phyloP scores from a whole-genome alignment of 1,140 invertebrate species.

The Onthophagus taurus region DNA sequence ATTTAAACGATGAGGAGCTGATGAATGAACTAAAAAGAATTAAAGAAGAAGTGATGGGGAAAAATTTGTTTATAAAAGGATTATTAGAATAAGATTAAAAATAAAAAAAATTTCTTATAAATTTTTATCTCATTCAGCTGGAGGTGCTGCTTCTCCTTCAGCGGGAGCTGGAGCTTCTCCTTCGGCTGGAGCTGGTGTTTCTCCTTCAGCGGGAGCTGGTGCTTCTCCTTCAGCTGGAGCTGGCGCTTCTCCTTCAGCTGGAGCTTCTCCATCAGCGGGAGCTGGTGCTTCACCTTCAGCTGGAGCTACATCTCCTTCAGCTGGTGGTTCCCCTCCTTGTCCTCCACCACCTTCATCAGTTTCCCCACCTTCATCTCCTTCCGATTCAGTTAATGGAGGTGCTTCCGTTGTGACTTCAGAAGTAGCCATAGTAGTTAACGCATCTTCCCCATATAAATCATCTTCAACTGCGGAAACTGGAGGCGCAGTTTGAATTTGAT shows the following conservation, averaged over 20 bases:
- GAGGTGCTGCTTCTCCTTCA: not conserved
- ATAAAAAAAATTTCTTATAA: not conserved
- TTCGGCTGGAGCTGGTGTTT: not conserved
- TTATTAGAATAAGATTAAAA: slow-evolving; percentile 15
- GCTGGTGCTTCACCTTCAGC: not conserved
- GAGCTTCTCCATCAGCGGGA: slow-evolving; percentile 3
- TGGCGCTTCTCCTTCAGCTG: slow-evolving; percentile 1
- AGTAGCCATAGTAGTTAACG: not conserved
- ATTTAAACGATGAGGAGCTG: slow-evolving; percentile 20
- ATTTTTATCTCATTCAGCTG: not conserved
- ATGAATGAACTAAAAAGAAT: slow-evolving; percentile 18
- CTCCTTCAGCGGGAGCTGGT: not conserved
- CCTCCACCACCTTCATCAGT: slow-evolving; percentile 7
- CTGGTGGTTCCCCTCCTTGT: not conserved
- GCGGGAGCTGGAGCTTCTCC: not conserved
- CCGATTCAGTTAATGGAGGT: not conserved
- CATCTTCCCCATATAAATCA: not conserved
- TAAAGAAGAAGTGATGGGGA: slow-evolving; percentile 17
- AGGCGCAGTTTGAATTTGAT: not conserved
- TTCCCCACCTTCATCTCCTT: not conserved
- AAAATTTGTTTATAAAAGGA: slow-evolving; percentile 30
- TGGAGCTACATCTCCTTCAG: slow-evolving; percentile 2
- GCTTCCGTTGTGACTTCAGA: not conserved
- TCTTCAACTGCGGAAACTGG: not conserved
- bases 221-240: not conserved